Conservation (phyloP, 1,140 invertebrate species). For the Platyscapa corneri region DNA sequence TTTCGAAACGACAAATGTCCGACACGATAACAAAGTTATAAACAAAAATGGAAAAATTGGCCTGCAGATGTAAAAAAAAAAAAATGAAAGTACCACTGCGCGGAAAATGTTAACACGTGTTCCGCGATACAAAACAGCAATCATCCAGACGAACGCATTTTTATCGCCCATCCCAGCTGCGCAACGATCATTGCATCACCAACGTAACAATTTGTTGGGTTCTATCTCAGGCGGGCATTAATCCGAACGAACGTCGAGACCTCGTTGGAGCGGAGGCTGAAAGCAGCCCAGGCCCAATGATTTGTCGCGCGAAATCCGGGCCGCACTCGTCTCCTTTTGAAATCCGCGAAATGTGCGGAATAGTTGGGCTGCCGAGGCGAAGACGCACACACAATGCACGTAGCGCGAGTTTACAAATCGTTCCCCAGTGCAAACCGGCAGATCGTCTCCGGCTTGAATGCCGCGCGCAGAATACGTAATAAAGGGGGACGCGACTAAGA, state of each 20-base stretch:
- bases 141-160: not conserved
- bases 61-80: not conserved
- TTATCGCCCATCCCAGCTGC: not conserved
- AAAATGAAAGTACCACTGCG: not conserved
- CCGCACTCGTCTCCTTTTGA: not conserved
- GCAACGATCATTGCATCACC: not conserved
- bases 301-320: not conserved
- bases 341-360: not conserved
- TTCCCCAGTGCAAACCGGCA: not conserved
- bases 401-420: slow-evolving; percentile 47
- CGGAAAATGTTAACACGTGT: not conserved
- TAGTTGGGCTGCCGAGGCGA: not conserved
- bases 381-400: not conserved
- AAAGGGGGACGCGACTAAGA: not conserved
- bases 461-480: slow-evolving; percentile 42
- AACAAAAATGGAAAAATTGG: not conserved
- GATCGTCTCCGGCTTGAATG: not conserved
- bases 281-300: not conserved
- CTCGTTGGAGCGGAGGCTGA: not conserved
- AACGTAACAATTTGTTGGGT: not conserved
- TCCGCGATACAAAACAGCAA: not conserved
- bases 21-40: not conserved
- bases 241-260: not conserved
- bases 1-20: not conserved
- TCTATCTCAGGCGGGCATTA: not conserved